These are phyloP conservation scores for Drosophila paulistorum DNA, from an alignment of 1,140 invertebrate species.

Conservation along the genomic window DNA sequence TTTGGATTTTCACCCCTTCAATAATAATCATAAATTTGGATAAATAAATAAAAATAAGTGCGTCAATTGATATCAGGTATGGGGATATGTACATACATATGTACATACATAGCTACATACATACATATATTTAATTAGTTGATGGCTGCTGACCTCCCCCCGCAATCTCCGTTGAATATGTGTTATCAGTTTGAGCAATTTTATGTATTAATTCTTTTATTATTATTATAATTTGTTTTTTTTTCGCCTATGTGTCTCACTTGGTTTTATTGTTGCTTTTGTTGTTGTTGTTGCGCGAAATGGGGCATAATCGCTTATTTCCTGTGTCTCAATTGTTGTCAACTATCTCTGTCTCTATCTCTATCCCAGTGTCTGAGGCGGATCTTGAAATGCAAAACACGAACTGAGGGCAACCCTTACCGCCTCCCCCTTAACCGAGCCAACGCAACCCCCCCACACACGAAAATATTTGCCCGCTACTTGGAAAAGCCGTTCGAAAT, in stretches of 20 bases:
- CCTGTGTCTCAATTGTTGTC: slow-evolving; percentile 43
- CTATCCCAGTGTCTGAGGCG: slow-evolving; percentile 33
- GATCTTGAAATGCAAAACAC: slow-evolving; percentile 54
- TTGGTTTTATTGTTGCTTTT: slow-evolving; percentile 34
- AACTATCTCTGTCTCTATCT: slow-evolving; percentile 22
- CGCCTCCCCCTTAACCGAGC: neutral
- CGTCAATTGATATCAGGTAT: slow-evolving; percentile 21
- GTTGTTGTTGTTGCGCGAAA: slow-evolving; percentile 45
- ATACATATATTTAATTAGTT: neutral
- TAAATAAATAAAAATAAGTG: slow-evolving; percentile 6
- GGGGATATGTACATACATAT: too few relatives aligned
- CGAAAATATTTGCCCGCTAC: neutral
- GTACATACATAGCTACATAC: neutral
- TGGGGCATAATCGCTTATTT: slow-evolving; percentile 58
- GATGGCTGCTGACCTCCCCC: neutral
- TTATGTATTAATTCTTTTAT: neutral
- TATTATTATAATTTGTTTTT: neutral
- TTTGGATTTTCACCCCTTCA: neutral
- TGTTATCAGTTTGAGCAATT: slow-evolving; percentile 1
- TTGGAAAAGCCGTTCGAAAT: slow-evolving; percentile 24
- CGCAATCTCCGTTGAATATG: neutral
- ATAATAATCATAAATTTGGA: slow-evolving; percentile 8
- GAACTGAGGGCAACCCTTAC: slow-evolving; percentile 30
- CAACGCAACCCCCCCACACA: neutral
- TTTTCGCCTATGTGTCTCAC: slow-evolving; percentile 33